phyloP scores from a whole-genome alignment of 2,888 invertebrate species.

The Morpho achilles region DNA sequence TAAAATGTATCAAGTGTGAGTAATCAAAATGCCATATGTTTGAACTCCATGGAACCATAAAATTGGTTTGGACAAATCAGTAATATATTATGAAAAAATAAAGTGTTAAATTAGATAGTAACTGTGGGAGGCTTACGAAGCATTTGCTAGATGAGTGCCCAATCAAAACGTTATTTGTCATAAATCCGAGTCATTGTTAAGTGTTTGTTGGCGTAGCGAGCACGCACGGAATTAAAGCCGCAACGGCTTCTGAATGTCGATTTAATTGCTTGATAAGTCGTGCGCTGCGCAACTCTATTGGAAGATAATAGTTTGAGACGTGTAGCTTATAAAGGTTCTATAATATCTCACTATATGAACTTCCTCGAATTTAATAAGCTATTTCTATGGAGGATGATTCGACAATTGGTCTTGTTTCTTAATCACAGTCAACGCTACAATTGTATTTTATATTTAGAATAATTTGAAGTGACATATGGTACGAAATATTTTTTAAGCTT shows the following conservation, averaged over 20 bases:
- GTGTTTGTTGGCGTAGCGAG: slow-evolving; percentile 60
- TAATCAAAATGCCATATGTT: no score
- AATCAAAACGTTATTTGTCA: slow-evolving; percentile 78
- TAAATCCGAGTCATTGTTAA: slow-evolving; percentile 71
- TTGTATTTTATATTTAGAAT: not conserved
- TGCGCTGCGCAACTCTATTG: slow-evolving; percentile 64
- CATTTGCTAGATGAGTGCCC: slow-evolving; percentile 40
- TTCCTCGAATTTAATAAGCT: slow-evolving; percentile 11
- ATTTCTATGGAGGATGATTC: not conserved
- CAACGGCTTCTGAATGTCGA: slow-evolving; percentile 77
- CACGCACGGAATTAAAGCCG: slow-evolving; percentile 64
- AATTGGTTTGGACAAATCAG: no score
- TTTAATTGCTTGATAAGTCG: slow-evolving; percentile 77
- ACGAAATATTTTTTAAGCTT: not conserved
- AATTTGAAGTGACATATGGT: not conserved
- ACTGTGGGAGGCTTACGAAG: slow-evolving; percentile 17
- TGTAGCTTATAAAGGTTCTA: slow-evolving; percentile 51
- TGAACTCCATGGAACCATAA: no score
- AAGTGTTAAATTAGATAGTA: slow-evolving; percentile 25
- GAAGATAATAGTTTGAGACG: slow-evolving; percentile 73
- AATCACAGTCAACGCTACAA: not conserved
- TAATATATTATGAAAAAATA: no score
- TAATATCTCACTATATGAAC: slow-evolving; percentile 35
- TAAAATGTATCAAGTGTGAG: no score
- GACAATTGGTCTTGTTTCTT: not conserved